phyloP scores from a whole-genome alignment of 1,140 invertebrate genomes.

The Tetragnatha versicolor region DNA sequence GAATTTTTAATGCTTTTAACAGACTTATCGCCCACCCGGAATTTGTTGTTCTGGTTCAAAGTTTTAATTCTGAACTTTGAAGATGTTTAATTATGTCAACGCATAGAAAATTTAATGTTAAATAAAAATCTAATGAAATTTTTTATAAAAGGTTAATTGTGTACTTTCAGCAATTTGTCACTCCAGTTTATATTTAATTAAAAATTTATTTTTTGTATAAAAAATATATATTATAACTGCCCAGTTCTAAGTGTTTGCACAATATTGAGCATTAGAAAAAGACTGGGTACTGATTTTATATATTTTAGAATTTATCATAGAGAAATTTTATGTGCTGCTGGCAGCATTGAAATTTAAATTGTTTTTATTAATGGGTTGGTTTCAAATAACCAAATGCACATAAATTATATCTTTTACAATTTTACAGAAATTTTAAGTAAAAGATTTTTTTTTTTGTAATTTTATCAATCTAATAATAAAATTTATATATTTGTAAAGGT shows the following conservation, averaged over 20 bases:
- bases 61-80: no score
- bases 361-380: not conserved
- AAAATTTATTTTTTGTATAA: not conserved
- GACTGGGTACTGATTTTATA: not conserved
- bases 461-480: no score
- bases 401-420: not conserved
- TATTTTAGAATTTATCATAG: not conserved
- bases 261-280: not conserved
- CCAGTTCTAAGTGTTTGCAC: not conserved
- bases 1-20: no score
- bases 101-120: no score
- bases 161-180: not conserved
- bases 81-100: no score
- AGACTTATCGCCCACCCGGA: no score
- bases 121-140: no score
- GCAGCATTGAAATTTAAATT: constrained; percentile 10
- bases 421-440: constrained; percentile 2
- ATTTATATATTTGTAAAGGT: no score
- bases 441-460: not conserved
- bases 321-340: constrained; percentile 10
- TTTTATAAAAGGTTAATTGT: no score
- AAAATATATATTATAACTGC: not conserved
- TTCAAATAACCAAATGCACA: not conserved
- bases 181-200: not conserved
- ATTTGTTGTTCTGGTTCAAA: no score